Base-by-base conservation (phyloP, 2,797 vertebrate species). In the Ctenochaetus hawaiiensis region DNA sequence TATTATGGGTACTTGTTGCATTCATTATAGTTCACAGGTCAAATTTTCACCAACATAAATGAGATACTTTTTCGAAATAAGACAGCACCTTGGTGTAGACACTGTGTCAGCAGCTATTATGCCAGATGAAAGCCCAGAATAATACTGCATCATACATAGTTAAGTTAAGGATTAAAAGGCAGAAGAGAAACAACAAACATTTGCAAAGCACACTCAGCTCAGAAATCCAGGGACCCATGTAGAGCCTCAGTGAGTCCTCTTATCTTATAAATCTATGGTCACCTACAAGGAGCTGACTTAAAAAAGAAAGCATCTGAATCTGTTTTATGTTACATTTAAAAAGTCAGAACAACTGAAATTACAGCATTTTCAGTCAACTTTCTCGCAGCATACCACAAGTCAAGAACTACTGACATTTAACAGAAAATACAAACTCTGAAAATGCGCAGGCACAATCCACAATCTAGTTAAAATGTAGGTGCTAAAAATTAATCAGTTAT, bases 91-190 rank as follows among this genome's bases (percentile, higher is more conserved):
- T 66, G 62, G 0, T 52, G 34, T n/a, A 9, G 23, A 34, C 51
- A 4, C 56, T 16, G 4, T 8, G 47, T 72, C 71, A 37, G 10
- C 45, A 58, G 72, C 9, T 48, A 13, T 45, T 54, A 65, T 80
- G 75, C 70, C 60, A 14, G 18, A 66, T 64, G 45, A 84, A 71
- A 20, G 52, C 67, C 60, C 8, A 62, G 41, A 58, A 45, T 60
- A 56, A 39, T 44, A 17, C n/a, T 17, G 4, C 61, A 45, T 66
- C 63, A 59, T 11, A 52, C 57, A 30, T 30, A 20, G 41, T 34
- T 6, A 6, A 34, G 30, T 34, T 34, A 13, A 48, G 26, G 39
- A 26, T 26, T 26, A 26, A 57, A 75, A 37, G n/a, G 23, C 1
- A 67, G 12, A 57, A 37, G 6, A 8, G 16, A 13, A 18, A 39